Conservation (phyloP, 2,797 vertebrate genomes). For the Phataginus tetradactyla region DNA sequence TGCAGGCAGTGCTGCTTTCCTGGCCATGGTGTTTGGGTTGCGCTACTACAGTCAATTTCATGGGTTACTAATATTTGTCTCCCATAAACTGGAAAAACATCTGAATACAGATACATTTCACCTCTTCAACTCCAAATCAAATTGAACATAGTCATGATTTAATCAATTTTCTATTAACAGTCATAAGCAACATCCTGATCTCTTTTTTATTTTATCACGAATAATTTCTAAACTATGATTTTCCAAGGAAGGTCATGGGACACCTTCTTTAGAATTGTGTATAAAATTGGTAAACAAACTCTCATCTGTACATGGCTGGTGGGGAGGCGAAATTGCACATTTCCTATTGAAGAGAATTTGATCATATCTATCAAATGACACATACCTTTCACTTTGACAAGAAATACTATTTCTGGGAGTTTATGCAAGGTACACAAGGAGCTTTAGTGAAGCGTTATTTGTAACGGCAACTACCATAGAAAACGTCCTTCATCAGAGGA, state of each 20-base stretch:
- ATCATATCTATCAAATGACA: background rate
- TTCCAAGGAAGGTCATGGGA: background rate
- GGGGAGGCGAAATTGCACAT: background rate
- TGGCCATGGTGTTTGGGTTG: background rate
- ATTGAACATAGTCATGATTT: background rate
- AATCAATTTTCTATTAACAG: slow-evolving; percentile 25
- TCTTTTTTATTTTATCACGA: slow-evolving; percentile 13
- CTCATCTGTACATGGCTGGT: background rate
- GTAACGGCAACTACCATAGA: background rate
- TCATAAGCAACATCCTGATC: slow-evolving; percentile 37
- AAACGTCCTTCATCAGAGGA: background rate
- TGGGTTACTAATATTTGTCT: background rate
- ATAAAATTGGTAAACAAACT: background rate
- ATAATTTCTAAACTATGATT: slow-evolving; percentile 17
- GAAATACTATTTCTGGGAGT: background rate
- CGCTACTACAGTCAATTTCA: slow-evolving; percentile 20
- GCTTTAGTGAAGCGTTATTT: background rate
- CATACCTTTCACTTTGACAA: background rate
- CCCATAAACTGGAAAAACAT: slow-evolving; percentile 2
- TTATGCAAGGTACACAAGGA: background rate
- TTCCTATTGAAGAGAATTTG: background rate
- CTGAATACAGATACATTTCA: slow-evolving; percentile 6
- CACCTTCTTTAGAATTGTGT: background rate
- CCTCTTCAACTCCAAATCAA: slow-evolving; percentile 7
- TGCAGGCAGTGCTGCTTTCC: background rate